These are phyloP conservation scores for Psittacula echo DNA, from an alignment of 2,797 vertebrate species.

Conservation along the genomic window DNA sequence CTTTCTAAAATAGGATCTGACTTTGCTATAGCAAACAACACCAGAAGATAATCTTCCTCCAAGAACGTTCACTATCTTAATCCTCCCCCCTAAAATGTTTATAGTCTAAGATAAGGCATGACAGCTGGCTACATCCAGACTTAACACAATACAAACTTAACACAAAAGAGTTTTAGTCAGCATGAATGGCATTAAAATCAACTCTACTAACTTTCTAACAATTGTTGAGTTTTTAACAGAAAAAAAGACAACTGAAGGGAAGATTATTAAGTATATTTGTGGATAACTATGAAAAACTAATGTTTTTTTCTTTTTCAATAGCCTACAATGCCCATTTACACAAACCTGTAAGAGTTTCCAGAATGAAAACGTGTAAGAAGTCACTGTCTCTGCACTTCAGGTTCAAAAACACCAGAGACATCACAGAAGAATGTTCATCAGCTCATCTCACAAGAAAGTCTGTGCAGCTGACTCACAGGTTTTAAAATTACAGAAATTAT, in stretches of 20 bases:
- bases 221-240: background rate
- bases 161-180: background rate
- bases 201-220: background rate
- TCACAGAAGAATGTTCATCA: background rate
- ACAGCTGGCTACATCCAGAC: background rate
- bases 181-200: background rate
- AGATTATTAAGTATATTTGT: background rate
- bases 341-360: background rate
- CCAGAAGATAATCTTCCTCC: background rate
- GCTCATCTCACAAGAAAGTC: background rate
- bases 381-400: background rate
- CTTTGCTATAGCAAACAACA: background rate
- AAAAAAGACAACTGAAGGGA: background rate
- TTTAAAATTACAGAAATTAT: background rate
- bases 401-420: background rate
- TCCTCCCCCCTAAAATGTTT: background rate
- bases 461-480: background rate
- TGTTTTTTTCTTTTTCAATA: background rate
- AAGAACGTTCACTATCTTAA: background rate
- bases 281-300: background rate
- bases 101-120: background rate
- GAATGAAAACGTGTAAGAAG: background rate
- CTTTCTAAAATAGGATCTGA: background rate
- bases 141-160: background rate
- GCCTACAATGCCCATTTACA: fast-evolving